Percentiles rank a stretch among this genome's conserved stretches.
Conservation (phyloP, 2,113 vertebrate species). For the Laterallus jamaicensis region DNA sequence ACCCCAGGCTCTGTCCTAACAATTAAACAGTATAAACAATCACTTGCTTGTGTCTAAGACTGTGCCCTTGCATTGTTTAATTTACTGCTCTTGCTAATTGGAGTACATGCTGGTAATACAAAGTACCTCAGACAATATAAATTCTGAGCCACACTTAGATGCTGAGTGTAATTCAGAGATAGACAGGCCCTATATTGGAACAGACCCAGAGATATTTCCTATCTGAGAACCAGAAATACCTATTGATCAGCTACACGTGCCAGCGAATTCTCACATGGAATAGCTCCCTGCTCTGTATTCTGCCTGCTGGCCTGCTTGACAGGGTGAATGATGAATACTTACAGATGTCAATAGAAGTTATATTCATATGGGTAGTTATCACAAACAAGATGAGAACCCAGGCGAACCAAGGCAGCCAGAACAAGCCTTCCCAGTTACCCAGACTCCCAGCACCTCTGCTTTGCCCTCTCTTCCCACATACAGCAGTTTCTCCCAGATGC, state of each 20-base stretch:
- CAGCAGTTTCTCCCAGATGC: background rate
- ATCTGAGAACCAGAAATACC: background rate
- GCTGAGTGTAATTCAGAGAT: background rate
- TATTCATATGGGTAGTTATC: background rate
- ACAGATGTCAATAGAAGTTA: background rate
- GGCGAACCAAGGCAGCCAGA: background rate
- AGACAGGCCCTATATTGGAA: background rate
- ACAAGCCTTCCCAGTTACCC: background rate
- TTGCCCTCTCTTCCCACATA: background rate
- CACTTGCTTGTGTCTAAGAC: background rate
- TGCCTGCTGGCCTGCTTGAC: background rate
- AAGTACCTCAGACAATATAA: background rate
- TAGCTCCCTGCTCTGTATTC: background rate
- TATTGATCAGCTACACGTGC: background rate
- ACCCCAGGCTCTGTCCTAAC: background rate
- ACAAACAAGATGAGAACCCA: background rate
- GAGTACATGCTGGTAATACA: background rate
- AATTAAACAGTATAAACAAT: constrained; percentile 12
- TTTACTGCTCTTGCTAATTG: background rate
- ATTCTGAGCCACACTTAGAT: background rate
- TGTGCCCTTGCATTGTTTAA: background rate
- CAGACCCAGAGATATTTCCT: background rate
- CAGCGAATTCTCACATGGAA: background rate
- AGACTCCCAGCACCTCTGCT: background rate
- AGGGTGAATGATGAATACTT: background rate